Conservation (phyloP, 2,888 invertebrate genomes). For the Oeneis ivallda region DNA sequence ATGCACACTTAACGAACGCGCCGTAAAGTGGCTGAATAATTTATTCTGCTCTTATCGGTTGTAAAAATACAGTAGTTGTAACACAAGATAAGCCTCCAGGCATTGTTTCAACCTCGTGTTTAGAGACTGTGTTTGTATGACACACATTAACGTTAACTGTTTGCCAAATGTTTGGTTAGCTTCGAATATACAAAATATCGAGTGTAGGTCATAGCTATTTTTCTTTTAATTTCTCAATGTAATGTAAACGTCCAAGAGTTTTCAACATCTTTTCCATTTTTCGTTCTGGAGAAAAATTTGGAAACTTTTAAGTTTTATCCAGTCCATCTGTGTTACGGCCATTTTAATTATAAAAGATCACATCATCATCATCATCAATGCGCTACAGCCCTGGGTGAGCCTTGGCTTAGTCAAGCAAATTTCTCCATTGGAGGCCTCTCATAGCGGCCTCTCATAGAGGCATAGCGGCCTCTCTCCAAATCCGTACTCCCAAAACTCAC, state of each 20-base stretch:
- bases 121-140: slow-evolving; percentile 44
- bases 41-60: slow-evolving; percentile 44
- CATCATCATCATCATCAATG: no score
- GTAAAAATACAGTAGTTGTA: slow-evolving; percentile 47
- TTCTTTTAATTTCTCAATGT: not conserved
- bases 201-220: not conserved
- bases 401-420: no score
- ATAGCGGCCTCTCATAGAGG: no score
- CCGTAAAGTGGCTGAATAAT: slow-evolving; percentile 35
- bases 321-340: no score
- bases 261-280: not conserved
- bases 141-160: slow-evolving; percentile 40
- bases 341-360: no score
- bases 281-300: not conserved
- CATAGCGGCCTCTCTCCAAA: no score
- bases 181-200: not conserved
- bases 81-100: slow-evolving; percentile 40
- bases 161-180: slow-evolving; percentile 18
- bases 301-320: no score
- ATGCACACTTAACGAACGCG: slow-evolving; percentile 34
- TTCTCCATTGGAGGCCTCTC: no score
- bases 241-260: not conserved
- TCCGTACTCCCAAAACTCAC: no score
- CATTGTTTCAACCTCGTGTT: slow-evolving; percentile 43
- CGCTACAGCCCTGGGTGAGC: no score